Percentiles rank a stretch among this genome's conserved stretches.
phyloP scores from a whole-genome alignment of 2,797 vertebrate species.

The Microctenopoma steveboyesi region DNA sequence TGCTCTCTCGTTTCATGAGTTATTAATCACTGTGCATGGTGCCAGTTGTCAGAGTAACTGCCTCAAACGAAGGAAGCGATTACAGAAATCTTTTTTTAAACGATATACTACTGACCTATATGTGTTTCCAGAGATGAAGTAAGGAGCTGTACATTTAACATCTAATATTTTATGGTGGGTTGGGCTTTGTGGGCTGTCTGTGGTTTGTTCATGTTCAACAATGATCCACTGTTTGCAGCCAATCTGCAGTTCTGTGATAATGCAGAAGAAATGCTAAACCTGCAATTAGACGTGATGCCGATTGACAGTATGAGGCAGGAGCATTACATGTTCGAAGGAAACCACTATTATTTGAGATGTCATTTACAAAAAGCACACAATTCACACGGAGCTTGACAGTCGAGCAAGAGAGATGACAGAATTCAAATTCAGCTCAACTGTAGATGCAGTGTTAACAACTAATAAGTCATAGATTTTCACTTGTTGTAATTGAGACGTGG shows the following conservation, averaged over 20 bases:
- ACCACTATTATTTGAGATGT: slow-evolving; percentile 30
- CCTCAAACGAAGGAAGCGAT: slow-evolving; percentile 37
- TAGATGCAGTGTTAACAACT: not conserved
- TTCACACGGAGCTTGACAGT: not conserved
- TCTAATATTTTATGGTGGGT: too few species aligned
- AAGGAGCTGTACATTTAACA: slow-evolving; percentile 11
- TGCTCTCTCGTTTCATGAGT: not conserved
- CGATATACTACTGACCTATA: slow-evolving; percentile 23
- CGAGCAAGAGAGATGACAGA: not conserved
- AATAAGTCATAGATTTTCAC: not conserved
- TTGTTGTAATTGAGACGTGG: too few species aligned
- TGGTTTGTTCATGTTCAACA: slow-evolving; percentile 55
- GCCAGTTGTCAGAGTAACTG: slow-evolving; percentile 17
- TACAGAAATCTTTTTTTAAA: slow-evolving; percentile 29
- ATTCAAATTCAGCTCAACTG: not conserved
- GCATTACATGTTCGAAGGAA: slow-evolving; percentile 48
- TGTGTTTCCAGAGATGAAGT: not conserved
- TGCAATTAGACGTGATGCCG: slow-evolving; percentile 62
- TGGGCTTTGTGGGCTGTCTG: slow-evolving; percentile 34
- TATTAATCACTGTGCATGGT: too few species aligned
- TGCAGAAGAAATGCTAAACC: slow-evolving; percentile 67
- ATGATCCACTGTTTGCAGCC: slow-evolving; percentile 63
- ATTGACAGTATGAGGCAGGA: slow-evolving; percentile 56
- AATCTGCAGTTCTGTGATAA: slow-evolving; percentile 49
- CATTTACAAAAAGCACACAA: not conserved